Percentiles rank a stretch among this genome's conserved stretches.
phyloP scores from a whole-genome alignment of 2,113 vertebrate species.

The Ancistrus triradiatus region DNA sequence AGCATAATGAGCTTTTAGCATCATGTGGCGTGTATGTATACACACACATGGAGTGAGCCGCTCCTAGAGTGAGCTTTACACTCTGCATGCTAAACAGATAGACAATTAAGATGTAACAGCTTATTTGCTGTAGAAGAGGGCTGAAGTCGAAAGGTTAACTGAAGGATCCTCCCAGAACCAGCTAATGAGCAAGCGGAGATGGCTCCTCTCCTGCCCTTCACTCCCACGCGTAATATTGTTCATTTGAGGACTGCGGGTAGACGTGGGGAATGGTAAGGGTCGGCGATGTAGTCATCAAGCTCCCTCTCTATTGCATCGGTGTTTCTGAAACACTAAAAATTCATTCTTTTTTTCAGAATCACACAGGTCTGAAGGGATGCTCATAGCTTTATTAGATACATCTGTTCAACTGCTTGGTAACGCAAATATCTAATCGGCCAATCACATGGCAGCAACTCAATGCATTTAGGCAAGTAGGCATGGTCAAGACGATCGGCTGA shows the following conservation, averaged over 20 bases:
- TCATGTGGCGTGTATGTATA: not conserved
- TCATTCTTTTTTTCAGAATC: too few relatives aligned
- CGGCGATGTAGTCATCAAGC: too few relatives aligned
- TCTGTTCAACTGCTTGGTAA: too few relatives aligned
- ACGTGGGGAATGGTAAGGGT: constrained; percentile 6
- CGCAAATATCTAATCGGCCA: too few relatives aligned
- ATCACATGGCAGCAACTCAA: too few relatives aligned
- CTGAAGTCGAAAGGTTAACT: constrained; percentile 35
- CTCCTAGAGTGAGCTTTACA: not conserved
- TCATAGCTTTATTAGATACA: too few relatives aligned
- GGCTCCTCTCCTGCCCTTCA: not conserved
- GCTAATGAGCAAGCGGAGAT: constrained; percentile 38
- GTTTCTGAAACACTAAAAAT: too few relatives aligned
- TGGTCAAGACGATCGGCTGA: too few relatives aligned
- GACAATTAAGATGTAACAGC: constrained; percentile 40
- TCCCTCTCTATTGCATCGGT: too few relatives aligned
- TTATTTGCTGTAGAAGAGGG: constrained; percentile 30
- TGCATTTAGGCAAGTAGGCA: too few relatives aligned
- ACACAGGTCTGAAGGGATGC: too few relatives aligned
- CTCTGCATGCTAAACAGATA: constrained; percentile 31
- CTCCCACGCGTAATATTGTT: constrained; percentile 12
- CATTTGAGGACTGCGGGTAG: constrained; percentile 14
- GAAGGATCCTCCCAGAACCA: constrained; percentile 29
- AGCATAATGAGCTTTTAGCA: not conserved
- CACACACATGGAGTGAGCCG: too few relatives aligned